A percentile compares a stretch with the other conserved stretches of the same genome.
These are phyloP conservation scores for Channa maculata DNA, from an alignment of 2,113 vertebrate genomes.

Conservation along the genomic window DNA sequence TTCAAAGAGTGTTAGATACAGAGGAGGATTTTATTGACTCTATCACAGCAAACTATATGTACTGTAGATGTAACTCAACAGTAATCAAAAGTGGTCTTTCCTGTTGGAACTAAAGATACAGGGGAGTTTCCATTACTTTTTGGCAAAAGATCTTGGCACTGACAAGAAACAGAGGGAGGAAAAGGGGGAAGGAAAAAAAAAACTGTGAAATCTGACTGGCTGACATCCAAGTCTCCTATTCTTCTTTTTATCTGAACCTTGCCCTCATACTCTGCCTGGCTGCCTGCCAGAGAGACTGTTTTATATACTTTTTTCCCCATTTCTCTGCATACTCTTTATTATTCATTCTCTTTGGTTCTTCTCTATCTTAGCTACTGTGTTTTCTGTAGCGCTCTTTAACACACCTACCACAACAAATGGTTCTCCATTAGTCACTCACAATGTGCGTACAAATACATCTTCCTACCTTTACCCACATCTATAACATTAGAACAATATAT, in stretches of 20 bases:
- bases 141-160: constrained; percentile 77
- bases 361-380: constrained; percentile 33
- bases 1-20: constrained; percentile 4
- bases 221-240: constrained; percentile 75
- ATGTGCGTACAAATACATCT: constrained; percentile 21
- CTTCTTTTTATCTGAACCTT: constrained; percentile 79
- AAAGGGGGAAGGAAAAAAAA: constrained; percentile 40
- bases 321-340: constrained; percentile 50
- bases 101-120: constrained; percentile 55
- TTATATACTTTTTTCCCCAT: constrained; percentile 58
- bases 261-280: constrained; percentile 75
- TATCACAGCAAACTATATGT: not conserved
- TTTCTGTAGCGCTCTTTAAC: constrained; percentile 32
- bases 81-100: constrained; percentile 54
- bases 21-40: not conserved
- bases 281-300: constrained; percentile 71
- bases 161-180: constrained; percentile 68
- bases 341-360: constrained; percentile 54
- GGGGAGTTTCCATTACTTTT: constrained; percentile 80
- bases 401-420: constrained; percentile 23
- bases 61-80: constrained; percentile 19
- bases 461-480: constrained; percentile 17
- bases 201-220: constrained; percentile 78
- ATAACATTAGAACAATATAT: constrained; percentile 27
- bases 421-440: constrained; percentile 32